Evolutionary conservation across 1,140 invertebrate genomes (phyloP), one percentile per base, ranked within the genome.

Genomic region (Penaeus japonicus): DNA sequence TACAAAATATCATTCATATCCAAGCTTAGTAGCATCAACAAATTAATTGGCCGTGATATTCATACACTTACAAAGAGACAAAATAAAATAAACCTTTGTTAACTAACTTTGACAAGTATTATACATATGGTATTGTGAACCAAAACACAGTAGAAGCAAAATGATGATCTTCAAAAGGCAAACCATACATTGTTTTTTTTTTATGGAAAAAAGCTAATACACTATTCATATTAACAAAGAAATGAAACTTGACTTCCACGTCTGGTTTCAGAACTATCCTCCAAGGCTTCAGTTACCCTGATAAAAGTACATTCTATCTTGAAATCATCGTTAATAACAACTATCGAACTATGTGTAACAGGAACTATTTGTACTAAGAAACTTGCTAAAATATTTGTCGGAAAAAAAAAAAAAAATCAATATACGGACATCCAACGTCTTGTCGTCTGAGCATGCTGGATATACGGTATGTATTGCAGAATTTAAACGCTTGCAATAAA

Each of bases 351-450:
- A 83, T 83, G 81, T 83, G 47, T 79, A 83, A 83, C 81, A 83
- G 81, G 81, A 83, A 83, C 81, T 83, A 83, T 83, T 83, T 83
- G 81, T 83, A 83, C 81, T 83, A 83, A 83, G 81, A 83, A 83
- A 83, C 81, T 62, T 83, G 39, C 81, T 83, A 62, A 83, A 35
- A 59, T 62, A 62, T 83, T 59, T 62, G 59, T 39, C 65, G 59
- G 65, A 83, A 59, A 55, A 83, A n/a, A 62, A 55, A 82, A 77
- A 78, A 27, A 53, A 53, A 53, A 53, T 39, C 24, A 79, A 54
- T 35, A 54, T 53, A 47, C 47, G 15, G 47, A 47, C 39, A 53
- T 12, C 77, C 47, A 79, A 79, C 39, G 47, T 79, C 32, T 20
- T 53, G 10, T 53, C 54, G 53, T 53, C 24, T 79, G 77, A 47